phyloP scores from a whole-genome alignment of 2,888 invertebrate species.

The Drosophila nr. perissopoda region DNA sequence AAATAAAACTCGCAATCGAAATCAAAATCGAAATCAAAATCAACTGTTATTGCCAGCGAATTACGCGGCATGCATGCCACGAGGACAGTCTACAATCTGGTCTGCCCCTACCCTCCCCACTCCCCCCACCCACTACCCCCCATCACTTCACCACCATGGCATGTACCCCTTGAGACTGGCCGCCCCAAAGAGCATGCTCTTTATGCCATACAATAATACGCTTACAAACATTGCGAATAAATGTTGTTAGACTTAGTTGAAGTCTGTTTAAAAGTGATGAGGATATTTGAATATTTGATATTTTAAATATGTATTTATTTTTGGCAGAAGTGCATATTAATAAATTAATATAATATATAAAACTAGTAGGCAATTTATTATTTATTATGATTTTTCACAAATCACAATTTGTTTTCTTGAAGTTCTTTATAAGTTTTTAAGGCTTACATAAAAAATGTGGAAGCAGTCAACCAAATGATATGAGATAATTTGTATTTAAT shows the following conservation, averaged over 20 bases:
- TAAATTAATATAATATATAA: background rate
- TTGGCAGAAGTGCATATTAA: too few species aligned
- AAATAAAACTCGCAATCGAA: slow-evolving; percentile 34
- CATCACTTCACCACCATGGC: background rate
- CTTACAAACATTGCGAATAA: background rate
- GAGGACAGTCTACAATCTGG: slow-evolving; percentile 48
- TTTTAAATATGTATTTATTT: too few species aligned
- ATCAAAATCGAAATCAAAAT: slow-evolving; percentile 37
- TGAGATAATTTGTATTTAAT: background rate
- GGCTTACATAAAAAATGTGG: background rate
- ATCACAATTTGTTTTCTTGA: background rate
- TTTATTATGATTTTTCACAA: background rate
- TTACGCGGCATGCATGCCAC: slow-evolving; percentile 65
- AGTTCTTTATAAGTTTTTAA: background rate
- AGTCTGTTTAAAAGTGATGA: background rate
- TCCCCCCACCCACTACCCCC: slow-evolving; percentile 1
- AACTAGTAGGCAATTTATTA: too few species aligned
- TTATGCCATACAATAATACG: slow-evolving; percentile 7
- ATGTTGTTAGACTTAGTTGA: background rate
- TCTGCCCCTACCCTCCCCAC: background rate
- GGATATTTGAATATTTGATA: background rate
- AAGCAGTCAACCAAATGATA: background rate
- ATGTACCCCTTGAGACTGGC: slow-evolving; percentile 22
- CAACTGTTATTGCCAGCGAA: slow-evolving; percentile 60
- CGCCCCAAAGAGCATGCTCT: slow-evolving; percentile 27